These are phyloP conservation scores for Acrobasis repandana DNA, from an alignment of 2,888 invertebrate genomes.

Conservation along the genomic window DNA sequence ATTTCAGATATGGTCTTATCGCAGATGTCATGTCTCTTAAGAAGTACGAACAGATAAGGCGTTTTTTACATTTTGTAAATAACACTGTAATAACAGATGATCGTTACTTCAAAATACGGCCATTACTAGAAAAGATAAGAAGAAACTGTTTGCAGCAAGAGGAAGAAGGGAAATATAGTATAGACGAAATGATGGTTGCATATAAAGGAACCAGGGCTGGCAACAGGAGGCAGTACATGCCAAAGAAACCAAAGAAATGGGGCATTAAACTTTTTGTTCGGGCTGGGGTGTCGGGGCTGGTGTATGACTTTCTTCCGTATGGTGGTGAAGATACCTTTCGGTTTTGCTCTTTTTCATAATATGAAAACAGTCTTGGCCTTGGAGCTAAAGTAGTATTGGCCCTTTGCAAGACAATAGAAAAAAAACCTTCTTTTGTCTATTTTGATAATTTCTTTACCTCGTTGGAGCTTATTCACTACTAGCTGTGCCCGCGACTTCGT, in stretches of 20 bases:
- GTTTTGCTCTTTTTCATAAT: slow-evolving; percentile 30
- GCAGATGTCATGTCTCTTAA: background rate
- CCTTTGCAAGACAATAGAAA: slow-evolving; percentile 31
- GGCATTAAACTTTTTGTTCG: slow-evolving; percentile 44
- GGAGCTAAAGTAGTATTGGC: slow-evolving; percentile 39
- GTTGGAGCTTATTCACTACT: background rate
- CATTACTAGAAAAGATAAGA: background rate
- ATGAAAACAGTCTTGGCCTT: slow-evolving; percentile 35
- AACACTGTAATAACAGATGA: background rate
- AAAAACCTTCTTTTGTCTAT: slow-evolving; percentile 21
- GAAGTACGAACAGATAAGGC: background rate
- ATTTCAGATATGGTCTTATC: background rate
- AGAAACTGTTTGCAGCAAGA: background rate
- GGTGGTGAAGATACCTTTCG: slow-evolving; percentile 42
- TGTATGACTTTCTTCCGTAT: slow-evolving; percentile 46
- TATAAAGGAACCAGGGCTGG: slow-evolving; percentile 48
- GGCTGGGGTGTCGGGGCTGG: slow-evolving; percentile 41
- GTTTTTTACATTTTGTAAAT: background rate
- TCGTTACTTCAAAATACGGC: background rate
- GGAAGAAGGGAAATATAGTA: background rate
- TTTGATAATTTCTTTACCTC: slow-evolving; percentile 26
- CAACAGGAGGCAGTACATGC: slow-evolving; percentile 42
- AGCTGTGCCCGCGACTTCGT: too few species aligned
- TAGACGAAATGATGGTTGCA: slow-evolving; percentile 51
- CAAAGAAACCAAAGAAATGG: slow-evolving; percentile 40